phyloP scores from a whole-genome alignment of 2,888 invertebrate species.

The Iselma pallidipennis region DNA sequence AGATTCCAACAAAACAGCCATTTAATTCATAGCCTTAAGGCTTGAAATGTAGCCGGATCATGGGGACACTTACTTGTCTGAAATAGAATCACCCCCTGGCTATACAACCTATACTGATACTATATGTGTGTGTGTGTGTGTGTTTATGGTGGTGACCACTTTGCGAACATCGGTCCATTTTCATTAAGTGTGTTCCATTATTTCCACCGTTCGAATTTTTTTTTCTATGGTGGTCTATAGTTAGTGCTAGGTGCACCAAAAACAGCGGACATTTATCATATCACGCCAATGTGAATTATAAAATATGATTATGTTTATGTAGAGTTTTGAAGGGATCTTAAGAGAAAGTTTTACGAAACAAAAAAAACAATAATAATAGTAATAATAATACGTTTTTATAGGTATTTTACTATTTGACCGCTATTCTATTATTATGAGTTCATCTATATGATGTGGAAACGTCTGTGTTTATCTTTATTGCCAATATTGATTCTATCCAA shows the following conservation, averaged over 20 bases:
- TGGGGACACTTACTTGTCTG: neutral
- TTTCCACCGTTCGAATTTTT: neutral
- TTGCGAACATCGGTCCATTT: neutral
- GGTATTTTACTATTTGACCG: neutral
- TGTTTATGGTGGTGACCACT: neutral
- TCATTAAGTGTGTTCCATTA: neutral
- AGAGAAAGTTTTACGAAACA: no score
- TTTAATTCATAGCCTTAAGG: neutral
- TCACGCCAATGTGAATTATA: neutral
- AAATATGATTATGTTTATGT: neutral
- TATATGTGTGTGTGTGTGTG: no score
- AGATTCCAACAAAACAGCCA: neutral
- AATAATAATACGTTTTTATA: neutral
- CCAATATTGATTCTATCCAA: slow-evolving; percentile 36
- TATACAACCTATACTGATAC: neutral
- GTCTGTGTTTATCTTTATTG: slow-evolving; percentile 41
- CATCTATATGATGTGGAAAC: slow-evolving; percentile 14
- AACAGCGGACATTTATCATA: neutral
- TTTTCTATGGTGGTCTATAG: neutral
- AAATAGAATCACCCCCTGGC: neutral
- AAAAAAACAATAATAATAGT: neutral
- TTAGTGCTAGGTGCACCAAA: no score
- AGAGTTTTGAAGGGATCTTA: no score
- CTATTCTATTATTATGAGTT: no score
- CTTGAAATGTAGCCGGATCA: neutral